phyloP scores from a whole-genome alignment of 2,888 invertebrate species.

The Heliconius ethilla region DNA sequence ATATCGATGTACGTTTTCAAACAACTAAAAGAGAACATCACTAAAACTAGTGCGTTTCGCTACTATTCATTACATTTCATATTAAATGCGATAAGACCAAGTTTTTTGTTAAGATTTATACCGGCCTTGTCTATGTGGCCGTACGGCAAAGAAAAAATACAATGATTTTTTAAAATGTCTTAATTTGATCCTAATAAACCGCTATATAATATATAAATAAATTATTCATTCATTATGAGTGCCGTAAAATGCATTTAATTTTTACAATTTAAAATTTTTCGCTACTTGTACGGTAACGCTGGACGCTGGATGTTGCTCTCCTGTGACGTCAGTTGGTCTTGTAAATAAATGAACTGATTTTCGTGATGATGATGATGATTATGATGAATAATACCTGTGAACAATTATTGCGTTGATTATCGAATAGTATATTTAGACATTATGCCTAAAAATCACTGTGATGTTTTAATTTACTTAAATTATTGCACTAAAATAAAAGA shows the following conservation, averaged over 20 bases:
- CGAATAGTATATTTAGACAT: background rate
- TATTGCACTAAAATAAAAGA: background rate
- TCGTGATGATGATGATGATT: too few species aligned
- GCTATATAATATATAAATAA: too few species aligned
- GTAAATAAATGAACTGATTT: too few species aligned
- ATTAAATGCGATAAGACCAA: constrained; percentile 54
- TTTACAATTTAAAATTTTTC: too few species aligned
- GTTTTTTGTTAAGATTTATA: constrained; percentile 54
- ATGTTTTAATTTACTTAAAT: background rate
- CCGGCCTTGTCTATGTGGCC: constrained; percentile 64
- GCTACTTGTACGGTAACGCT: too few species aligned
- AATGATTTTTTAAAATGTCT: background rate
- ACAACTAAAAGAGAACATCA: constrained; percentile 53
- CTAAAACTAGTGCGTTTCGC: constrained; percentile 47
- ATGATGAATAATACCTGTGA: too few species aligned
- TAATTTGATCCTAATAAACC: too few species aligned
- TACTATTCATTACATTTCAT: constrained; percentile 56
- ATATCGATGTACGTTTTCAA: too few species aligned
- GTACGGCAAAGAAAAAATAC: constrained; percentile 43
- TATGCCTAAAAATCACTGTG: constrained; percentile 7
- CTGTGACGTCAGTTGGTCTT: too few species aligned
- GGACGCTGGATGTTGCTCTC: too few species aligned
- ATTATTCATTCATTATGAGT: too few species aligned
- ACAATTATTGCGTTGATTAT: background rate
- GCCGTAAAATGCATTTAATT: too few species aligned